Base-by-base conservation (phyloP, 1,140 invertebrate genomes). In the Drosophila miranda region DNA sequence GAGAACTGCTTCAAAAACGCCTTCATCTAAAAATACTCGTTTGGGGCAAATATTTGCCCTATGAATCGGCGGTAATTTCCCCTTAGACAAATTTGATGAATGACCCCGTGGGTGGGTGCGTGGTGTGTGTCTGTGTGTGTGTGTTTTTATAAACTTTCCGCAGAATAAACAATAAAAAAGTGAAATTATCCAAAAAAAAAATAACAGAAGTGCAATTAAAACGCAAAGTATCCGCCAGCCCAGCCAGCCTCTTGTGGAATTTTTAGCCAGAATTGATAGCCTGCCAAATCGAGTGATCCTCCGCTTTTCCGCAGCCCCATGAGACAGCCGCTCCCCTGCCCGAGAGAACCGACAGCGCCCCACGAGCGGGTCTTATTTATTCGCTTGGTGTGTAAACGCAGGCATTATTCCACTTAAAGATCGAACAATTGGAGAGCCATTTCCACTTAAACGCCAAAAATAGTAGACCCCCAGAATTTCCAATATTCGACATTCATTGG, bases 71-170 rank as follows among this genome's bases (percentile, higher is more conserved):
- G 59, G 72, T 76, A 59, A 71, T 76, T 83, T 78, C 67, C 63
- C 56, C 21, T 14, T 43, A 64, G 52, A 63, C 72, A 44, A 52
- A 52, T 64, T 48, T 69, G 30, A 72, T 70, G 38, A 34, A 64
- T 26, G 26, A 16, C 16, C 28, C 38, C 2, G 30, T 46, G 14
- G 51, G 11, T 23, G 26, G 26, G 54, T 68, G 42, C 41, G 68
- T 43, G 48, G 57, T 42, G 61, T 43, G 34, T 46, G 57, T 74
- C 16, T 59, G 57, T 42, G 61, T 43, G 34, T 46, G 57, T 74
- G 26, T 59, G 55, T 79, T 73, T 86, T 84, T 51, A 74, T 86
- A 84, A 74, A 84, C 72, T 70, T 86, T 86, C 45, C 28, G 30
- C 41, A 41, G 38, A 45, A 30, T 14, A 19, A 19, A 28, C 21